A percentile compares a stretch with the other conserved stretches of the same genome.
These are phyloP conservation scores for Saccostrea echinata DNA, from an alignment of 1,140 invertebrate species.

Conservation along the genomic window DNA sequence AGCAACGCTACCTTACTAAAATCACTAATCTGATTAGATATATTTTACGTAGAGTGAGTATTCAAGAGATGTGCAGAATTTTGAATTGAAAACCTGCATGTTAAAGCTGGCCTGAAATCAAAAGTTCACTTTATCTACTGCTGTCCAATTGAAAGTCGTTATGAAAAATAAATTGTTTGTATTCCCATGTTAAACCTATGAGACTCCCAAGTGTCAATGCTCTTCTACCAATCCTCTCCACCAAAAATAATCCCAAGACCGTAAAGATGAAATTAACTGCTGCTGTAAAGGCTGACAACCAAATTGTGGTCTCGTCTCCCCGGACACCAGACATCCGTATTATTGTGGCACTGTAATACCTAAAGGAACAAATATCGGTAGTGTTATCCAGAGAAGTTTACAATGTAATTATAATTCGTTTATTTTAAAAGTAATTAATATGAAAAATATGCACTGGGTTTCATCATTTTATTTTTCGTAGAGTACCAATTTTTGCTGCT, in stretches of 20 bases:
- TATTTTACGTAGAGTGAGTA: not conserved
- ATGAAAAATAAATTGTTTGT: not conserved
- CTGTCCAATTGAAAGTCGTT: not conserved
- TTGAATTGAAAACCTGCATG: not conserved
- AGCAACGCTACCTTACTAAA: not conserved
- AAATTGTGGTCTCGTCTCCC: constrained; percentile 83
- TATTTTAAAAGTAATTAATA: too few species aligned
- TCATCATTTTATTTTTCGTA: too few species aligned
- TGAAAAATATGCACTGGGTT: too few species aligned
- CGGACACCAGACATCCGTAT: constrained; percentile 84
- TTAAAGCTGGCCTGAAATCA: too few species aligned
- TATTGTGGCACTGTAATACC: constrained; percentile 85
- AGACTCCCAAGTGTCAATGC: constrained; percentile 82
- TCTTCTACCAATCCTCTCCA: constrained; percentile 84
- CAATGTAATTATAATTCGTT: too few species aligned
- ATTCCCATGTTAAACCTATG: constrained; percentile 74
- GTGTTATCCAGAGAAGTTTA: too few species aligned
- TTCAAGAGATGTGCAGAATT: not conserved
- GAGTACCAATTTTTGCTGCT: too few species aligned
- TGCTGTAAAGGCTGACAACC: constrained; percentile 83
- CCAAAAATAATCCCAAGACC: constrained; percentile 83
- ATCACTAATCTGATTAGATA: not conserved
- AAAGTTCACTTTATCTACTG: not conserved
- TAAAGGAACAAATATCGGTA: constrained; percentile 63
- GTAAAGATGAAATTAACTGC: constrained; percentile 83